Percentiles rank a stretch among this genome's conserved stretches.
Conservation (phyloP, 1,140 invertebrate genomes). For the Drosophila simulans region DNA sequence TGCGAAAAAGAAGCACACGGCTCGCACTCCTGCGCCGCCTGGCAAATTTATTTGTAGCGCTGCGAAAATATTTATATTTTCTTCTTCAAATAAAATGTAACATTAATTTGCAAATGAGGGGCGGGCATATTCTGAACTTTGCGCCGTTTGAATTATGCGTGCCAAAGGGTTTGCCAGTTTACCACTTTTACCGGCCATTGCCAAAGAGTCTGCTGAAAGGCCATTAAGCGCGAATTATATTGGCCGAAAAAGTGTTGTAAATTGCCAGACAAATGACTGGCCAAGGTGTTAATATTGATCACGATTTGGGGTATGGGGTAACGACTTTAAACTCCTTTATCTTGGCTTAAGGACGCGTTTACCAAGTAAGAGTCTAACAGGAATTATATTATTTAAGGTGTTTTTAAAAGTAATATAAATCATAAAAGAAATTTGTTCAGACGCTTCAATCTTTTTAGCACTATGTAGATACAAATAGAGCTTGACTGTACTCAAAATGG, state of each 20-base stretch:
- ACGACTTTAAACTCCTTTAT: background rate
- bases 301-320: slow-evolving; percentile 4
- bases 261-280: slow-evolving; percentile 52
- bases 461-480: too few relatives aligned
- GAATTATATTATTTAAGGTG: too few relatives aligned
- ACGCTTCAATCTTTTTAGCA: too few relatives aligned
- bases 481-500: slow-evolving; percentile 34
- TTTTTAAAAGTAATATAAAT: too few relatives aligned
- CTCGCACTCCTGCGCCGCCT: slow-evolving; percentile 20
- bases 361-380: too few relatives aligned
- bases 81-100: slow-evolving; percentile 72
- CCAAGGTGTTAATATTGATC: slow-evolving; percentile 73
- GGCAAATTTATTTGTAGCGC: slow-evolving; percentile 69
- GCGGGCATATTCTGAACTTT: slow-evolving; percentile 46
- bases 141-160: slow-evolving; percentile 76
- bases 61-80: slow-evolving; percentile 55
- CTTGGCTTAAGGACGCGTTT: too few relatives aligned
- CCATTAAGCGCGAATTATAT: slow-evolving; percentile 74
- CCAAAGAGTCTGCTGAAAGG: slow-evolving; percentile 18
- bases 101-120: slow-evolving; percentile 68
- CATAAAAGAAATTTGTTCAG: too few relatives aligned
- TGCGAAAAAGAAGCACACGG: slow-evolving; percentile 11
- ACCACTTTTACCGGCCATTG: slow-evolving; percentile 13
- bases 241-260: slow-evolving; percentile 57
- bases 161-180: slow-evolving; percentile 67